Percentiles rank a stretch among this genome's conserved stretches.
phyloP scores from a whole-genome alignment of 2,113 vertebrate genomes.

The Abramis brama region DNA sequence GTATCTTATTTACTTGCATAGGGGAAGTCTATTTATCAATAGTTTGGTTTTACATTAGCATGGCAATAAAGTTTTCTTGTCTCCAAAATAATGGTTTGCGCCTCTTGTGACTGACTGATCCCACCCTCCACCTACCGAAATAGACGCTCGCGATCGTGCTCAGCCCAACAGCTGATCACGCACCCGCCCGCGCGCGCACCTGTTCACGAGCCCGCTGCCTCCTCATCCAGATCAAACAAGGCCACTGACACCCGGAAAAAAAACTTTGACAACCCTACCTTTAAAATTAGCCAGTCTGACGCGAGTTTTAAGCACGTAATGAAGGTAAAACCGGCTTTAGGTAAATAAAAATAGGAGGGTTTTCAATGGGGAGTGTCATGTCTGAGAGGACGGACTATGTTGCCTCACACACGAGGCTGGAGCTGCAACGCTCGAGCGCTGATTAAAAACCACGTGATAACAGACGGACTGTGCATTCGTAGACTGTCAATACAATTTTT shows the following conservation, averaged over 20 bases:
- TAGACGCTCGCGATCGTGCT: slow-evolving; percentile 63
- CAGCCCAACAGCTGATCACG: slow-evolving; percentile 69
- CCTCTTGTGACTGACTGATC: slow-evolving; percentile 14
- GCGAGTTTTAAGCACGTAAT: background rate
- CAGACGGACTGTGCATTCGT: background rate
- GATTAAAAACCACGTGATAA: background rate
- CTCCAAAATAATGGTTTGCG: background rate
- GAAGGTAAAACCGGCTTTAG: background rate
- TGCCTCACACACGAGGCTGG: slow-evolving; percentile 72
- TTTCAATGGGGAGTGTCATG: slow-evolving; percentile 20
- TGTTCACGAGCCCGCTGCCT: slow-evolving; percentile 21
- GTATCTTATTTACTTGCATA: background rate
- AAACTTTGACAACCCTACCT: background rate
- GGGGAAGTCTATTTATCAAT: no score
- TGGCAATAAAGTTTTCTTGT: background rate
- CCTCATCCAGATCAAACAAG: background rate
- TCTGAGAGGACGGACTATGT: slow-evolving; percentile 6
- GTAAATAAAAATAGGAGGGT: background rate
- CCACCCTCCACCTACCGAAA: slow-evolving; percentile 70
- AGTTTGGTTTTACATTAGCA: background rate
- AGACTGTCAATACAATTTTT: background rate
- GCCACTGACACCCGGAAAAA: background rate
- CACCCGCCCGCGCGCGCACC: slow-evolving; percentile 54
- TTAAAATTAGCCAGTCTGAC: background rate
- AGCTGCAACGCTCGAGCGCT: slow-evolving; percentile 12